Evolutionary conservation across 1,140 invertebrate species (phyloP), one percentile per base, ranked within the genome.

Genomic region (Drosophila nasuta): DNA sequence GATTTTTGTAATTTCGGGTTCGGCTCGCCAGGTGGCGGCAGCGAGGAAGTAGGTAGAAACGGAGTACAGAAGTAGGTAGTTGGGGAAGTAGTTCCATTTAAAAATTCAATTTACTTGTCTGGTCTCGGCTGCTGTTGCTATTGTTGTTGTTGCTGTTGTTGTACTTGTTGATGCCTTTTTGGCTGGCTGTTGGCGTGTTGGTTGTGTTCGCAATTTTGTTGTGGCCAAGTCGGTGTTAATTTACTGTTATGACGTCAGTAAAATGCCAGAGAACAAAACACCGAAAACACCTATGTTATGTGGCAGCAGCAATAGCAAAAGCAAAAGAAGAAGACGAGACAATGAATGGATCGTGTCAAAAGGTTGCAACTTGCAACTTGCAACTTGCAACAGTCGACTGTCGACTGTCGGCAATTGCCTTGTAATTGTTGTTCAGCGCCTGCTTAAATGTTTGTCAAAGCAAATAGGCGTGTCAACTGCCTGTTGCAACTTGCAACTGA

Each of bases 361-460:
- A 69, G 65, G 65, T 68, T 65, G 73, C 54, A 10, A 25, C 28
- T 6, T 33, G 51, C 51, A 10, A 25, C 28, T 6, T 33, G 51
- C 51, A 35, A 49, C 63, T 52, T 54, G 66, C 52, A 51, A 67
- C 71, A 13, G 30, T 15, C 7, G n/a, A 63, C 67, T 75, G 15
- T 41, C 25, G 54, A 80, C 20, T 20, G 20, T 3, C 20, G 78
- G 73, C 71, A 81, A 81, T 79, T 65, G 82, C 70, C 70, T 87
- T 76, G 82, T 86, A 86, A 87, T 86, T 82, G 82, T 79, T 82
- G 77, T 66, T 51, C 63, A 75, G 82, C 72, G 83, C 52, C 83
- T 80, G 65, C 76, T 77, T 73, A 79, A 87, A 87, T 87, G 82
- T 77, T 88, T 87, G 83, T 87, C 83, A 88, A 87, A 59, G 69